Base-by-base conservation (phyloP, 2,797 vertebrate species). In the Acanthurus lineatus region DNA sequence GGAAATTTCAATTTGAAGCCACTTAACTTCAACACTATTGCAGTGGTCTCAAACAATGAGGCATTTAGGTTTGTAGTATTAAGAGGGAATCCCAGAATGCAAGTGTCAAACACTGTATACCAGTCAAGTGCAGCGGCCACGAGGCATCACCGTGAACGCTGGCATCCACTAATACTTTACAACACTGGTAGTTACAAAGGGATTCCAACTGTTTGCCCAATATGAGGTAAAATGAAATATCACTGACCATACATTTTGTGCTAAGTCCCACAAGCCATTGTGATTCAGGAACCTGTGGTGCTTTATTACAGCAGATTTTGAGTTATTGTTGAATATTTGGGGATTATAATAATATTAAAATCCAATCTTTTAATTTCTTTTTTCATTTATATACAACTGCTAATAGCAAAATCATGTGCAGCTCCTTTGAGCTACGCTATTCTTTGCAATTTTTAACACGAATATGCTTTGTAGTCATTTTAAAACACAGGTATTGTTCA, bases 211-310 rank as follows among this genome's bases (percentile, higher is more conserved):
- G 91, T 87, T 92, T 88, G 81, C 92, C 72, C 91, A 87, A 89
- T 83, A 83, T 94, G 93, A 88, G 92, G 89, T 89, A 75, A 88
- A 92, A 93, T 91, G 82, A 87, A 93, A 95, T 92, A 93, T 88
- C 64, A 59, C 86, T 85, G 89, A 86, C 92, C 89, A 88, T 81
- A 89, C 84, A 83, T 93, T 93, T 90, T 82, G 81, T 61, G 60
- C 61, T 32, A 83, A 91, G 76, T 90, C 90, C 84, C 89, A 86
- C 84, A 83, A 90, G 90, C 82, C 68, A 78, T 90, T 87, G 77
- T 79, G 67, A 85, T 92, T 93, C 87, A 91, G 84, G 89, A 90
- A 77, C 90, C 90, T 83, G 79, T 52, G 83, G 89, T 68, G 81
- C 85, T 75, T 84, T 77, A 87, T 79, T 67, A 75, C 86, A 81